Conservation (phyloP, 2,797 vertebrate species). For the Pantherophis alleghaniensis region DNA sequence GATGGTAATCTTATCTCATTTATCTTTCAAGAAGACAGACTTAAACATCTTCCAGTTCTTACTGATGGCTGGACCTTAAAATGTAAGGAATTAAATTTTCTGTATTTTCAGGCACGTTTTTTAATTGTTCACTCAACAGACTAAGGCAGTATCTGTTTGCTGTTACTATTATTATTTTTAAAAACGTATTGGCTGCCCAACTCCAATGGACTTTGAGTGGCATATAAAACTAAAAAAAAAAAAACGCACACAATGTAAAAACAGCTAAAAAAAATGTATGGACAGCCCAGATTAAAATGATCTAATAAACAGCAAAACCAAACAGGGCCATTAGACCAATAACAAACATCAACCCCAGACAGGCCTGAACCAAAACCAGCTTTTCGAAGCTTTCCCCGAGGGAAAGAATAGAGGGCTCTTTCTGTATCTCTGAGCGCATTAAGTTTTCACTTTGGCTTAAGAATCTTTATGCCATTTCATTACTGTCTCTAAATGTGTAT, state of each 20-base stretch:
- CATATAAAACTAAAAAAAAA: background rate
- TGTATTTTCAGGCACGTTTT: background rate
- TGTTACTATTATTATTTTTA: background rate
- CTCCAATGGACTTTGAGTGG: background rate
- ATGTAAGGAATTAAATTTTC: background rate
- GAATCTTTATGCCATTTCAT: background rate
- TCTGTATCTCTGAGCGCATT: background rate
- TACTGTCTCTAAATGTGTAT: background rate
- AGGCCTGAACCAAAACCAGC: background rate
- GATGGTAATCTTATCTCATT: background rate
- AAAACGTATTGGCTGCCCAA: background rate
- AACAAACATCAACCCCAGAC: background rate
- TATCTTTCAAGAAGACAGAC: background rate
- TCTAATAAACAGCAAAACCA: background rate
- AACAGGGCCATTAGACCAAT: background rate
- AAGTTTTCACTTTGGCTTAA: background rate
- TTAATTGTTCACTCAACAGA: background rate
- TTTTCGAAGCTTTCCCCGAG: background rate
- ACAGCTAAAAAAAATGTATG: background rate
- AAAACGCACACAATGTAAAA: background rate
- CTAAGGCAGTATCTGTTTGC: background rate
- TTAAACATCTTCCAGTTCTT: background rate
- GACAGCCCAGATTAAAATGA: background rate
- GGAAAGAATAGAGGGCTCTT: background rate
- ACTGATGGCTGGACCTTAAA: background rate